These are phyloP conservation scores for Camelus dromedarius DNA, from an alignment of 2,113 vertebrate species.

Conservation along the genomic window DNA sequence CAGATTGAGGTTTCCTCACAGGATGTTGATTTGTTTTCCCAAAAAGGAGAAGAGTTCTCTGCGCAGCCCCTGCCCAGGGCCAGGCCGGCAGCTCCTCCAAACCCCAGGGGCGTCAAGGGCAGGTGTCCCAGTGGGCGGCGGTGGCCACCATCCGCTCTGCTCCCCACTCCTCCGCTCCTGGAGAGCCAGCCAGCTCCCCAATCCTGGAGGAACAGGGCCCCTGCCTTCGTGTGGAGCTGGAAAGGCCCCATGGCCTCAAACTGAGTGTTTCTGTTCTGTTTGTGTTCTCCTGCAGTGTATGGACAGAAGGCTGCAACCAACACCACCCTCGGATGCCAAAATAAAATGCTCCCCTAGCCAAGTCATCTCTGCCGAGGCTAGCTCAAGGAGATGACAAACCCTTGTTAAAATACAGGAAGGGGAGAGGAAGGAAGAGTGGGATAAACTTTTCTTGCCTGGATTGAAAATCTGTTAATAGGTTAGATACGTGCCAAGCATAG, in stretches of 20 bases:
- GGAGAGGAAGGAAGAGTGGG: constrained; percentile 43
- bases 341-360: constrained; percentile 20
- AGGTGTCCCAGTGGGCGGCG: neutral
- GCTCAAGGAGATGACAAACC: constrained; percentile 38
- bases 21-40: neutral
- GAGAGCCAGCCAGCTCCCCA: rapidly evolving
- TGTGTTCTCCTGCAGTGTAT: neutral
- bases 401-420: constrained; percentile 30
- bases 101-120: neutral
- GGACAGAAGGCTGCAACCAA: constrained; percentile 31
- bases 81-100: neutral
- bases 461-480: constrained; percentile 21
- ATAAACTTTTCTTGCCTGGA: constrained; percentile 20
- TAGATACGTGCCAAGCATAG: neutral
- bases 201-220: neutral
- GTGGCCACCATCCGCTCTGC: neutral
- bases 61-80: neutral
- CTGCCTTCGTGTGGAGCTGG: neutral
- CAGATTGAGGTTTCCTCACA: constrained; percentile 9
- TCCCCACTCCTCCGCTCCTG: neutral
- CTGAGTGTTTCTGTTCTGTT: neutral
- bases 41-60: neutral
- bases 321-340: constrained; percentile 18
- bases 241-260: neutral
- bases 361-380: neutral